Conservation (phyloP, 1,140 invertebrate species). For the Apocrypta bakeri region DNA sequence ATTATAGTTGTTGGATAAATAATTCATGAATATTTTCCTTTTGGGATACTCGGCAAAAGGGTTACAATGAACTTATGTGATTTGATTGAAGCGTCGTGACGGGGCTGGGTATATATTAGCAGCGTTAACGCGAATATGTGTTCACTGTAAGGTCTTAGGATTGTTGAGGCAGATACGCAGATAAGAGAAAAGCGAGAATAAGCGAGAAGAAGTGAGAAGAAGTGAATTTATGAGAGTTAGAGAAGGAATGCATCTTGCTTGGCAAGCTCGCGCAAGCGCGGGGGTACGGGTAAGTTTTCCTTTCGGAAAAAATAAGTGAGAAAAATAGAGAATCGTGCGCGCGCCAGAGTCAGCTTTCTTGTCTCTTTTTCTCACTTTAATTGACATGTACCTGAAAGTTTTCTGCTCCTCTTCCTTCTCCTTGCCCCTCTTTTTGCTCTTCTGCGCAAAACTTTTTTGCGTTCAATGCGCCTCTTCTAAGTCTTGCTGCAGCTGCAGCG, state of each 20-base stretch:
- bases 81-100: too few relatives aligned
- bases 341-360: slow-evolving; percentile 21
- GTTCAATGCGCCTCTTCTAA: slow-evolving; percentile 9
- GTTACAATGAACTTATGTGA: not conserved
- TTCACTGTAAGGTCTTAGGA: not conserved
- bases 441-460: slow-evolving; percentile 34
- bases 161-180: not conserved
- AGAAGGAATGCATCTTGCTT: slow-evolving; percentile 46
- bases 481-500: not conserved
- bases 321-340: slow-evolving; percentile 44
- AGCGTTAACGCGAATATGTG: slow-evolving; percentile 7
- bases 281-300: slow-evolving; percentile 43
- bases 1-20: slow-evolving; percentile 8
- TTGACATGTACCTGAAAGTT: slow-evolving; percentile 60
- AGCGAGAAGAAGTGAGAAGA: slow-evolving; percentile 34
- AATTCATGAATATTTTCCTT: slow-evolving; percentile 46
- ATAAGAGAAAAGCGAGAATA: slow-evolving; percentile 29
- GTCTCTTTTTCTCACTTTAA: slow-evolving; percentile 56
- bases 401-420: slow-evolving; percentile 34
- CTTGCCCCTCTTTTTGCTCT: not conserved
- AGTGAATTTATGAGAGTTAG: slow-evolving; percentile 51
- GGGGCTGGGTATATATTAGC: slow-evolving; percentile 32
- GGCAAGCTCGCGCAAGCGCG: not conserved
- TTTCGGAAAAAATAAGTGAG: slow-evolving; percentile 44
- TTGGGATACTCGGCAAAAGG: not conserved